Evolutionary conservation across 2,888 invertebrate species (phyloP), one percentile per base, ranked within the genome.

Genomic region (Sarcophaga carnaria): DNA sequence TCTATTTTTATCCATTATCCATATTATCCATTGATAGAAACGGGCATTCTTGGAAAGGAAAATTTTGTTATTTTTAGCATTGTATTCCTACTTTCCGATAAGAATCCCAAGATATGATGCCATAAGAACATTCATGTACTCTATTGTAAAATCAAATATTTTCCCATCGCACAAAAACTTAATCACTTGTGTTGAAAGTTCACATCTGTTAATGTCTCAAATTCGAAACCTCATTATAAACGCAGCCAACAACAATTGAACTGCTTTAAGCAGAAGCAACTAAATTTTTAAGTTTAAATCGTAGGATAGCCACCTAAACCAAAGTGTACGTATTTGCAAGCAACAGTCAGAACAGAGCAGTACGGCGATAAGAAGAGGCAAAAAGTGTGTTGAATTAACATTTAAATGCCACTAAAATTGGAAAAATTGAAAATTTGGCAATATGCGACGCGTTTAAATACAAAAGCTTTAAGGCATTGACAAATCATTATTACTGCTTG

Each of bases 371-470:
- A 54, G 5, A 5, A 37, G 10, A 37, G 37, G 8, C 10, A 8
- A 17, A 14, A 3, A 17, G 12, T 54, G 54, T 17, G 54, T 14
- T 69, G 69, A 62, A 75, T 81, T 75, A 82, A 75, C 75, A 86
- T 86, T 82, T 79, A 86, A 86, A 82, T 82, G 85, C 75, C 82
- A 79, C 85, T 70, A 82, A 82, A 85, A 86, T 67, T 86, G 60
- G 79, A 67, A 79, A 82, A 25, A 25, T 25, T 54, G 8, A 10
- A 79, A 86, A 79, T 82, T 54, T 81, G 75, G 75, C 66, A 86
- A 79, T 86, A 82, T 82, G 79, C 67, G 82, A 70, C 82, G 85
- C 85, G 82, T 66, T 85, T 82, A 85, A 49, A 75, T 63, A 75
- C 75, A 70, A 82, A 78, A 74, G 72, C 74, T 85, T 82, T 75